phyloP scores from a whole-genome alignment of 1,140 invertebrate genomes.

The Vanessa tameamea region DNA sequence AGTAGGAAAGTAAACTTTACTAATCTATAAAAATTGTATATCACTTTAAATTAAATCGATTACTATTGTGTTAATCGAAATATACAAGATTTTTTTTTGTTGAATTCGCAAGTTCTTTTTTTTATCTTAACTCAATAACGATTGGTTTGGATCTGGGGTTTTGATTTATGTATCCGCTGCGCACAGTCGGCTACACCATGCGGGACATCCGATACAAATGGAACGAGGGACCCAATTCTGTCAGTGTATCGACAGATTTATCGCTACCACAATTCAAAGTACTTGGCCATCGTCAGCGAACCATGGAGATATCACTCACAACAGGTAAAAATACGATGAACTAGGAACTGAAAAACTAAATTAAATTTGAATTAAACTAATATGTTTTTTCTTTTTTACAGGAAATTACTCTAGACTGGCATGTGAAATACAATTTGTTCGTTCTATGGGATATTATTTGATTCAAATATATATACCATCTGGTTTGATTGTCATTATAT shows the following conservation, averaged over 20 bases:
- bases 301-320: constrained; percentile 94
- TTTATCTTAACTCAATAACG: too few species aligned
- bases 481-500: constrained; percentile 99
- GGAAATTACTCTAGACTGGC: constrained; percentile 99
- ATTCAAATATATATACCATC: constrained; percentile 99
- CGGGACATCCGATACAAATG: constrained; percentile 97
- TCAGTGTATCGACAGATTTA: constrained; percentile 95
- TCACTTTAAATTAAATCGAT: too few species aligned
- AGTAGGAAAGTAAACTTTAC: too few species aligned
- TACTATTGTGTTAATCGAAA: too few species aligned
- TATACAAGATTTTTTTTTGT: too few species aligned
- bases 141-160: constrained; percentile 80
- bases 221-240: constrained; percentile 95
- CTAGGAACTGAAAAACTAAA: constrained; percentile 48
- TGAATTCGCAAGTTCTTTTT: too few species aligned
- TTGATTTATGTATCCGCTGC: constrained; percentile 84
- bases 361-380: constrained; percentile 1
- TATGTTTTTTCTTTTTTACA: constrained; percentile 69
- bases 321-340: constrained; percentile 85
- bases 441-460: constrained; percentile 99
- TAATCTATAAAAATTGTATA: too few species aligned
- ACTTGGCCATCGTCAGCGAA: constrained; percentile 92
- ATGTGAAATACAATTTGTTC: constrained; percentile 98
- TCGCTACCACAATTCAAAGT: constrained; percentile 97
- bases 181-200: constrained; percentile 98